Evolutionary conservation across 2,113 vertebrate species (phyloP).

Genomic region (Phasianus colchicus): DNA sequence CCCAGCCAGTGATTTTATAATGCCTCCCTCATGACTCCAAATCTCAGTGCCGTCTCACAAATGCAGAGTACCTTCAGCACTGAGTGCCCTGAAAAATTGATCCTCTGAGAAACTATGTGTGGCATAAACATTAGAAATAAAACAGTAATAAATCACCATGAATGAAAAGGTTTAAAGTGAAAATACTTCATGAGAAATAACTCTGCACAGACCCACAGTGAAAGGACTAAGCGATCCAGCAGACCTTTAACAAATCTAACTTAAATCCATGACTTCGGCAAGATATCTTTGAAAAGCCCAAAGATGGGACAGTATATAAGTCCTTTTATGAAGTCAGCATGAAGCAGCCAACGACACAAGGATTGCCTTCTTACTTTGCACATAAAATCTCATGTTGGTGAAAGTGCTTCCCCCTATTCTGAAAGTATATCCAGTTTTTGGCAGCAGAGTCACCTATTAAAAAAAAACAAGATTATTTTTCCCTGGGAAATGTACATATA

Average conservation of each 20-base stretch:
- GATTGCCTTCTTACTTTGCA: neutral
- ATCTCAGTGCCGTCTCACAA: neutral
- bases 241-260: slow-evolving; percentile 14
- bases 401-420: neutral
- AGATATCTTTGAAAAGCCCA: neutral
- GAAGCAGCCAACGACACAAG: neutral
- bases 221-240: slow-evolving; percentile 28
- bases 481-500: neutral
- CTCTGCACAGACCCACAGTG: neutral
- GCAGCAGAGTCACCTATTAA: neutral
- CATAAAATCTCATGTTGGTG: neutral
- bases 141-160: slow-evolving; percentile 7
- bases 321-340: neutral
- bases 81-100: slow-evolving; percentile 10
- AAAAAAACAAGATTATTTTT: slow-evolving; percentile 4
- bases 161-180: neutral
- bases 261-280: neutral
- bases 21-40: neutral
- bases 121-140: slow-evolving; percentile 37
- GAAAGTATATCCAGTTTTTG: neutral
- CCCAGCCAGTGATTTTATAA: neutral
- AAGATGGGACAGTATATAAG: neutral
- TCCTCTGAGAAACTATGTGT: slow-evolving; percentile 10
- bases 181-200: slow-evolving; percentile 3
- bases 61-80: neutral